Percentiles rank a stretch among this genome's conserved stretches.
phyloP scores from a whole-genome alignment of 2,113 vertebrate genomes.

The Fukomys damarensis region DNA sequence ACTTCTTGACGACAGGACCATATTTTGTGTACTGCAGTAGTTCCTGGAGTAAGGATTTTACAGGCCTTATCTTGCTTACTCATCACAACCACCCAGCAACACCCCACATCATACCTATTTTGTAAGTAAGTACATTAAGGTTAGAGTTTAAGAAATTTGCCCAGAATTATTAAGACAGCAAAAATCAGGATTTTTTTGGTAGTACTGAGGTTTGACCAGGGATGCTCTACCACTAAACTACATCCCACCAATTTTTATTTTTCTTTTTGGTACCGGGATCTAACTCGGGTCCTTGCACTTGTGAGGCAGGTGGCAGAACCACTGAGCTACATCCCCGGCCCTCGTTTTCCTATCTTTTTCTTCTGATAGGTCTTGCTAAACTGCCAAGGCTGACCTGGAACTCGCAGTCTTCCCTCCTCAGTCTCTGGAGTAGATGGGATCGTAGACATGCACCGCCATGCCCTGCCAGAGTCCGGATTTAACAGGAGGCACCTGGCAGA shows the following conservation, averaged over 20 bases:
- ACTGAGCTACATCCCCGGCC: too few relatives aligned
- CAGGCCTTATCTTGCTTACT: not conserved
- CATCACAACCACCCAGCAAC: not conserved
- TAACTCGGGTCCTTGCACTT: too few relatives aligned
- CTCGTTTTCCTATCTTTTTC: too few relatives aligned
- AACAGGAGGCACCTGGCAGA: too few relatives aligned
- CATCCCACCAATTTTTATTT: not conserved
- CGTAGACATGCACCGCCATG: too few relatives aligned
- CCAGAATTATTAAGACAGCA: not conserved
- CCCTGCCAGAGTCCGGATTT: too few relatives aligned
- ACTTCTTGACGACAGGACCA: not conserved
- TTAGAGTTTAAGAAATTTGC: conserved; percentile 7
- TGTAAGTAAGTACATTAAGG: not conserved
- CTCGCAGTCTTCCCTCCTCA: too few relatives aligned
- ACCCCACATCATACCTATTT: not conserved
- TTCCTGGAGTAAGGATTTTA: not conserved
- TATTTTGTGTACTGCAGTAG: not conserved
- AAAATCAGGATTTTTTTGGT: not conserved
- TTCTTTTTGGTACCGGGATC: too few relatives aligned
- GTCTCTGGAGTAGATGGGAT: too few relatives aligned
- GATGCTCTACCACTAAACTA: not conserved
- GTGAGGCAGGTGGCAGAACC: too few relatives aligned
- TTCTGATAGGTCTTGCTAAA: too few relatives aligned
- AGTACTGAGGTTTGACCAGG: not conserved
- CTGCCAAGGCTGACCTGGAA: too few relatives aligned